phyloP scores from a whole-genome alignment of 2,797 vertebrate species.

The Cuculus canorus region DNA sequence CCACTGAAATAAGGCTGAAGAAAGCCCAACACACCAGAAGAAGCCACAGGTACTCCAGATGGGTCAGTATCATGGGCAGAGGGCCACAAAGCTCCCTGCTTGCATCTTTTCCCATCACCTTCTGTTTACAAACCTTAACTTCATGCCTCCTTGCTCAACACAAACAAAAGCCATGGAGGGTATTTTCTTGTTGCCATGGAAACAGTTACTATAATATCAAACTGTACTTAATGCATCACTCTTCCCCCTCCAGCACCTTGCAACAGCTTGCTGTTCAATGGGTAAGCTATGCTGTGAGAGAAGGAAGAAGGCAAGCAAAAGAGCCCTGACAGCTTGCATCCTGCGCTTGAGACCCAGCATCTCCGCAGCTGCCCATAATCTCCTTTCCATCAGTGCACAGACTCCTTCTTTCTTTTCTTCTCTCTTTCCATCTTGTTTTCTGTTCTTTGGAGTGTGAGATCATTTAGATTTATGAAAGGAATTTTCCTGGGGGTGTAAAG shows the following conservation, averaged over 20 bases:
- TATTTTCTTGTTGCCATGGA: constrained; percentile 75
- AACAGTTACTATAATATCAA: constrained; percentile 77
- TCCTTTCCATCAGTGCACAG: not conserved
- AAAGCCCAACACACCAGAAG: not conserved
- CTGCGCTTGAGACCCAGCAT: not conserved
- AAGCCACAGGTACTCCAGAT: not conserved
- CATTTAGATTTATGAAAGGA: constrained; percentile 78
- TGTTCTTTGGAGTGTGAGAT: constrained; percentile 70
- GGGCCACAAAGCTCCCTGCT: not conserved
- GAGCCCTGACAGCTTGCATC: not conserved
- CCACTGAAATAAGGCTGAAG: not conserved
- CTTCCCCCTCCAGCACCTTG: constrained; percentile 41
- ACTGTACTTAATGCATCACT: constrained; percentile 74
- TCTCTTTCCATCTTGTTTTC: constrained; percentile 22
- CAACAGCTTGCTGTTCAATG: constrained; percentile 23
- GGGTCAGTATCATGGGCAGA: not conserved
- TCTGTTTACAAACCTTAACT: constrained; percentile 62
- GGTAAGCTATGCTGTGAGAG: not conserved
- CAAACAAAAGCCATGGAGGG: constrained; percentile 66
- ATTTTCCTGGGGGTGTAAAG: constrained; percentile 75
- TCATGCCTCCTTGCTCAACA: constrained; percentile 66
- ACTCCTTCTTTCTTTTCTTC: not conserved
- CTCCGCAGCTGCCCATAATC: not conserved
- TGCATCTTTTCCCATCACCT: not conserved
- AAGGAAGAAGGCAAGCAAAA: not conserved